These are phyloP conservation scores for Centroberyx gerrardi DNA, from an alignment of 2,797 vertebrate genomes.

Conservation along the genomic window DNA sequence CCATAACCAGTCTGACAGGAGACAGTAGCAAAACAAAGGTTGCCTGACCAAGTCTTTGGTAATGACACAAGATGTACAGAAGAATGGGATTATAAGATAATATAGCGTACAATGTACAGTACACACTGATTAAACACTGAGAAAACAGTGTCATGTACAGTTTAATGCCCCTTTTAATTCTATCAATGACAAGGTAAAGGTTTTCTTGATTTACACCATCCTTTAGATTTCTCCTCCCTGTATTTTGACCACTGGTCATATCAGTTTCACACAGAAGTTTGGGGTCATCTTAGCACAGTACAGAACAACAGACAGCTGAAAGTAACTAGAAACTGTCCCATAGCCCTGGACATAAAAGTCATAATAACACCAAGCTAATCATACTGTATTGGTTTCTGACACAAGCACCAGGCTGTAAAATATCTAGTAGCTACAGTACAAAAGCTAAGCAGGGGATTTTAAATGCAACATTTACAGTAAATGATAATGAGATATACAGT, in stretches of 20 bases:
- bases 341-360: constrained; percentile 23
- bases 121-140: not conserved
- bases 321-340: constrained; percentile 44
- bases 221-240: not conserved
- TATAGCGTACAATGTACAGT: not conserved
- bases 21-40: constrained; percentile 44
- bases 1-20: constrained; percentile 9
- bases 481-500: constrained; percentile 45
- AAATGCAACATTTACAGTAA: constrained; percentile 66
- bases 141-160: no score
- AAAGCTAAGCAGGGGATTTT: constrained; percentile 47
- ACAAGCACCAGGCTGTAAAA: constrained; percentile 57
- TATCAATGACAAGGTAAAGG: not conserved
- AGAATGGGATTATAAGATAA: not conserved
- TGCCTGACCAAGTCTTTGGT: constrained; percentile 80
- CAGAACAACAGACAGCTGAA: constrained; percentile 28
- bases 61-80: constrained; percentile 7
- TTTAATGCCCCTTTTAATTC: not conserved
- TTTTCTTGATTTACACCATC: not conserved
- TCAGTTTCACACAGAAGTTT: constrained; percentile 26
- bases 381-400: constrained; percentile 56
- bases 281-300: constrained; percentile 58
- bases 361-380: constrained; percentile 43
- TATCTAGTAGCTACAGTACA: constrained; percentile 58
- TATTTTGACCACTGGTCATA: not conserved